Evolutionary conservation across 2,113 vertebrate genomes (phyloP), one percentile per base, ranked within the genome.

Genomic region (Scolopax mira): DNA sequence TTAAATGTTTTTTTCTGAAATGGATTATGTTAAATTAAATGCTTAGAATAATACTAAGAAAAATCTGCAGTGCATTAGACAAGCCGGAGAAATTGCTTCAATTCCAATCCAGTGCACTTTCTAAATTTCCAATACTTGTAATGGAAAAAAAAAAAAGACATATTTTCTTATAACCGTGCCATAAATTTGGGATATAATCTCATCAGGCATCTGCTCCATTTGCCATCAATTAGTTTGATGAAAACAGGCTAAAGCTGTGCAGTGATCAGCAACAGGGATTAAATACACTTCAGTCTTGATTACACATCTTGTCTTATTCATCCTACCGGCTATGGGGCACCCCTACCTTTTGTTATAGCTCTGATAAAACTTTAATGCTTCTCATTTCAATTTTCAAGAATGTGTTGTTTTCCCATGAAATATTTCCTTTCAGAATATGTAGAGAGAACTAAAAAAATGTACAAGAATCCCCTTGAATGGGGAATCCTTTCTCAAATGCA

Each of bases 201-300:
- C 94, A 81, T 96, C 82, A 64, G 74, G 88, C 93, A 95, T 97
- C 96, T 96, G 80, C 35, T 96, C 95, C 96, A 94, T 96, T 96
- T 98, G 90, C 89, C 73, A 93, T 97, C 96, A 97, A 95, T 97
- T 97, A 96, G 81, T 90, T 85, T 97, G 95, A 98, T 94, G 93
- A 93, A 97, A 97, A 95, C 46, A 96, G 92, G 62, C 81, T 96
- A 96, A 95, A 89, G 28, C 78, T 91, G 35, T 78, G 44, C 71
- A 93, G 80, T 80, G 84, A 97, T 97, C 81, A 97, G 79, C 69
- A 95, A 27, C 25, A 74, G 89, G 97, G 92, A 97, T 94, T 97
- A 96, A 96, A 95, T 90, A 95, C 64, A 87, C 86, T 97, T 97
- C 88, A 88, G 81, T 73, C 95, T 95, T 98, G 94, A 98, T 97